A percentile compares a stretch with the other conserved stretches of the same genome.
Evolutionary conservation across 2,797 vertebrate species (phyloP).

Genomic region (Myotis vivesi): DNA sequence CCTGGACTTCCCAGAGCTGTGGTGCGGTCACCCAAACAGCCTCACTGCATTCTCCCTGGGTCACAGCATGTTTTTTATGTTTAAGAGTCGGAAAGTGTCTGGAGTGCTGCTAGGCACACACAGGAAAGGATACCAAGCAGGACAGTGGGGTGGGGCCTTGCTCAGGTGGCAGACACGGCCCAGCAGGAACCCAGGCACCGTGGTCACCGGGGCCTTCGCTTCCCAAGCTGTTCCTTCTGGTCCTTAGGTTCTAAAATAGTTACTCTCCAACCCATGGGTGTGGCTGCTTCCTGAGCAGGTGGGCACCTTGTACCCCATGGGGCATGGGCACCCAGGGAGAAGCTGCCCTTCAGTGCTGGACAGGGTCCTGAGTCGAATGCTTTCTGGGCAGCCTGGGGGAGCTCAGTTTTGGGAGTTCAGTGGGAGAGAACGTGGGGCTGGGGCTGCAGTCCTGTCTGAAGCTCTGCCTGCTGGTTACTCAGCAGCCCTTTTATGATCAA

Average conservation of each 20-base stretch:
- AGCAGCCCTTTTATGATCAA: neutral
- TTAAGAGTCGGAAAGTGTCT: neutral
- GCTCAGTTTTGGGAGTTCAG: neutral
- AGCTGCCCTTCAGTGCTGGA: neutral
- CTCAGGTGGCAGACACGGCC: accelerated
- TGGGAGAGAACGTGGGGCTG: neutral
- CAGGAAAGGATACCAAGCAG: neutral
- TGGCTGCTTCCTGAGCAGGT: neutral
- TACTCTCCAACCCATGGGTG: neutral
- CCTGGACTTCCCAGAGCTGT: accelerated
- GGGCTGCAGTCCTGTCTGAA: neutral
- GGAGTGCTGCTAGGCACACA: neutral
- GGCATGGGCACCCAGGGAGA: neutral
- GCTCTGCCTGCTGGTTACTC: accelerated
- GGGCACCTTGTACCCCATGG: neutral
- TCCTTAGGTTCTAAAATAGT: neutral
- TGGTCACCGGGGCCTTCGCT: accelerated
- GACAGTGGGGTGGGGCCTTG: neutral
- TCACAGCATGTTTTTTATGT: too few relatives aligned
- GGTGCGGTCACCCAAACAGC: neutral
- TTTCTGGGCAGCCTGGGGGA: neutral
- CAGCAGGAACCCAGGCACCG: accelerated
- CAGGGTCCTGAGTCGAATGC: accelerated
- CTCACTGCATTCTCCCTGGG: accelerated
- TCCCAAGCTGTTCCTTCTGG: neutral